Evolutionary conservation across 1,140 invertebrate genomes (phyloP).

Genomic region (Caenorhabditis inopinata): DNA sequence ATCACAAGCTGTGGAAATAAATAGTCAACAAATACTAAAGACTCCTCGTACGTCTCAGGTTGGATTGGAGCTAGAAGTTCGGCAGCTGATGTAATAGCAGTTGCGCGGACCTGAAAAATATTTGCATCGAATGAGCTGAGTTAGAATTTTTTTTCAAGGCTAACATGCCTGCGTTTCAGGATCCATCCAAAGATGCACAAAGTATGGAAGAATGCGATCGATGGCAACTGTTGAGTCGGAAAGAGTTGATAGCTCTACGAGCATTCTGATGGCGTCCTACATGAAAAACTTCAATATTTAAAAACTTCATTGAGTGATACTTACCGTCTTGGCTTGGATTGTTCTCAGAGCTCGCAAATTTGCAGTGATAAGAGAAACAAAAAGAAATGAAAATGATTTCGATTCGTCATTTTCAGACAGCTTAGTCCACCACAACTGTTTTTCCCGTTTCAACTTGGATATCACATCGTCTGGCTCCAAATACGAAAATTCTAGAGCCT

Average conservation of each 20-base stretch:
- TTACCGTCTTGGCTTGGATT: constrained; percentile 59
- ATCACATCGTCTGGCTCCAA: constrained; percentile 58
- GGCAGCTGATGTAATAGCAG: constrained; percentile 54
- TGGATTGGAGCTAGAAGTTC: constrained; percentile 54
- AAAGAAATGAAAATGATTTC: constrained; percentile 51
- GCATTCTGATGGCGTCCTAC: constrained; percentile 60
- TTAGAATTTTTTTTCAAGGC: background rate
- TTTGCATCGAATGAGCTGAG: background rate
- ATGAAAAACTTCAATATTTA: constrained; percentile 7
- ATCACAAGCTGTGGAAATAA: constrained; percentile 58
- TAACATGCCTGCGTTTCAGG: background rate
- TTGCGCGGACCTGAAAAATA: constrained; percentile 54
- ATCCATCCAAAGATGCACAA: constrained; percentile 38
- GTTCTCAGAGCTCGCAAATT: constrained; percentile 58
- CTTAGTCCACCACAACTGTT: constrained; percentile 43
- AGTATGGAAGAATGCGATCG: constrained; percentile 63
- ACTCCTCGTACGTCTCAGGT: constrained; percentile 58
- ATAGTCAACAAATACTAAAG: constrained; percentile 62
- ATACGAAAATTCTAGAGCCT: constrained; percentile 9
- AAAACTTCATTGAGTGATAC: background rate
- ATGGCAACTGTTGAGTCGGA: constrained; percentile 50
- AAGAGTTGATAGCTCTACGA: constrained; percentile 54
- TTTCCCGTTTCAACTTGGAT: constrained; percentile 58
- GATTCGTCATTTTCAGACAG: constrained; percentile 45
- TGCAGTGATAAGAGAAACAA: constrained; percentile 61